Evolutionary conservation across 2,113 vertebrate genomes (phyloP), one percentile per base, ranked within the genome.

Genomic region (Sisor rabdophorus): DNA sequence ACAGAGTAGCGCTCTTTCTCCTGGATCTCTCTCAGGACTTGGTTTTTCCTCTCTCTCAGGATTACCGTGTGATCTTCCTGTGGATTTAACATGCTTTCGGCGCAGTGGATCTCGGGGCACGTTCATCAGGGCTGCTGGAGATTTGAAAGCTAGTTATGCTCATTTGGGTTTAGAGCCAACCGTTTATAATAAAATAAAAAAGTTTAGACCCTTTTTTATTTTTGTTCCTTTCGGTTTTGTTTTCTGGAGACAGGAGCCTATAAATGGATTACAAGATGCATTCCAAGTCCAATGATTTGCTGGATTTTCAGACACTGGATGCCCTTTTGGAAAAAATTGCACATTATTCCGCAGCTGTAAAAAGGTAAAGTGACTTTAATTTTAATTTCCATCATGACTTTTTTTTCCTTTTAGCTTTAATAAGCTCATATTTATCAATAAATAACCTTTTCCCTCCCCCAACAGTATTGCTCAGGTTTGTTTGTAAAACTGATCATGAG

Each of bases 261-360:
- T 90, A 86, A 88, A 89, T 91, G 91, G 91, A 92, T 91, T 91
- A 91, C 91, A 92, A 90, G 82, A 92, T 92, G 91, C 91, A 92
- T 84, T 89, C 91, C 85, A 92, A 92, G 82, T 91, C 91, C 79
- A 92, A 91, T 44, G 87, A 92, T 91, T 89, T 92, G 84, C 86
- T 91, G 91, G 91, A 92, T 91, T 92, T 92, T 85, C 91, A 92
- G 84, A 92, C 90, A 87, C 84, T 92, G 91, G 91, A 92, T 81
- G 90, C 91, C 77, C 91, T 92, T 67, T 85, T 92, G 88, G 91
- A 92, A 90, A 92, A 92, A 89, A 92, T 92, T 84, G 90, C 91
- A 69, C 91, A 91, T 77, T 86, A 84, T 86, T 91, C 91, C 20
- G 89, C 91, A 83, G 90, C 91, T 76, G 87, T 92, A 76, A 92